Percentiles rank a stretch among this genome's conserved stretches.
phyloP scores from a whole-genome alignment of 2,113 vertebrate species.

The Salvelinus sp. region DNA sequence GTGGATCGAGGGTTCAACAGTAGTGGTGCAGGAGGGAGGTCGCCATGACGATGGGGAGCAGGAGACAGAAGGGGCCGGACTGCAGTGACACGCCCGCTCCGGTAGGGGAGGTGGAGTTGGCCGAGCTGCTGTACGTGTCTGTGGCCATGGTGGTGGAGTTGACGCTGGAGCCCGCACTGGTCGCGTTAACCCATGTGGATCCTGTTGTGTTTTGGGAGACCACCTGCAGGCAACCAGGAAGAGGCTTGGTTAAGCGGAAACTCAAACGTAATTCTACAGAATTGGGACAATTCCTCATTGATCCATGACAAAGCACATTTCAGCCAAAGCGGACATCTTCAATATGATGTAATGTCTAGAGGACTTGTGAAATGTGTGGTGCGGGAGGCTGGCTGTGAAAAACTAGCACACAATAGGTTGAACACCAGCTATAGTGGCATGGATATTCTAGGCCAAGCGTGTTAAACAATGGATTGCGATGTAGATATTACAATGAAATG shows the following conservation, averaged over 20 bases:
- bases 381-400: too few species aligned
- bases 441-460: too few species aligned
- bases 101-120: constrained; percentile 50
- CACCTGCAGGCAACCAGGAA: constrained; percentile 51
- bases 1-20: constrained; percentile 57
- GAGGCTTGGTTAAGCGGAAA: neutral
- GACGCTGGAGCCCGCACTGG: constrained; percentile 20
- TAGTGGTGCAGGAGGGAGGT: constrained; percentile 58
- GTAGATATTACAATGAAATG: too few species aligned
- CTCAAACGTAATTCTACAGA: too few species aligned
- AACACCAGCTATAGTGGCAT: too few species aligned
- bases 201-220: constrained; percentile 46
- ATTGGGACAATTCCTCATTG: neutral
- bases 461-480: too few species aligned
- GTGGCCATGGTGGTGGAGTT: constrained; percentile 55
- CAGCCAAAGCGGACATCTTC: too few species aligned
- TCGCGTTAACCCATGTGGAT: constrained; percentile 43
- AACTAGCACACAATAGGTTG: too few species aligned
- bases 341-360: too few species aligned
- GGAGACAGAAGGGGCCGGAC: constrained; percentile 42
- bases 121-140: constrained; percentile 34
- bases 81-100: constrained; percentile 54
- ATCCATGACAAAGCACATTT: neutral
- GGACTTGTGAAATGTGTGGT: too few species aligned
- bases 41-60: constrained; percentile 58